Evolutionary conservation across 2,797 vertebrate species (phyloP).

Genomic region (Oceanodroma leucorhoa): DNA sequence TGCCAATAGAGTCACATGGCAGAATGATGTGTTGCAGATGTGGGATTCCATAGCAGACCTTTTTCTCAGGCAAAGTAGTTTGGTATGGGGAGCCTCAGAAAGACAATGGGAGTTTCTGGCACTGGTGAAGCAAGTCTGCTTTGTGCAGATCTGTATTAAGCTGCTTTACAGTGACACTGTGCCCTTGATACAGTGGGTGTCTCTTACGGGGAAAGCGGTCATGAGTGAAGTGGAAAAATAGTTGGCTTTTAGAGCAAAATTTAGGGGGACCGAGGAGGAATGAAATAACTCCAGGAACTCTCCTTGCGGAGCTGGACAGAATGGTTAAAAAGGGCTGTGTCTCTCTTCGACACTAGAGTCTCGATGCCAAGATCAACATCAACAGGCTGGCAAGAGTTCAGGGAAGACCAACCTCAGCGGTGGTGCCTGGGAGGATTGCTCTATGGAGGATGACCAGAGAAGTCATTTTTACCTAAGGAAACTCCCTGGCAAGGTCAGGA

Average conservation of each 20-base stretch:
- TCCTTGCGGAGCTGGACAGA: neutral
- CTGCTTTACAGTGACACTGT: neutral
- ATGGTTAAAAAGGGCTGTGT: neutral
- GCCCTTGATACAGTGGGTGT: no score
- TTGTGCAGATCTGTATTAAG: neutral
- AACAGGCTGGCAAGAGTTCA: neutral
- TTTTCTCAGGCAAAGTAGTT: neutral
- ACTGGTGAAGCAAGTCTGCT: neutral
- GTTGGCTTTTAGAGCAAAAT: neutral
- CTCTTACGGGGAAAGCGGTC: neutral
- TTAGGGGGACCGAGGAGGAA: neutral
- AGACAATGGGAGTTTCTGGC: neutral
- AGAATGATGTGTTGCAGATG: neutral
- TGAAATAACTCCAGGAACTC: neutral
- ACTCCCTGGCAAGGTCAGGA: neutral
- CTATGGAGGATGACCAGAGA: neutral
- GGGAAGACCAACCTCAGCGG: fast-evolving
- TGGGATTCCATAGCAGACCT: neutral
- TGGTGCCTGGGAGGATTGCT: neutral
- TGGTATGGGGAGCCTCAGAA: neutral
- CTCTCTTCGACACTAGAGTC: neutral
- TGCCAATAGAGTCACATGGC: neutral
- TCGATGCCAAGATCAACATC: no score
- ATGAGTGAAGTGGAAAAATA: neutral
- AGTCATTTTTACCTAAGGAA: neutral